Conservation (phyloP, 64 coral and sea anemone genomes). For the Orbicella faveolata region DNA sequence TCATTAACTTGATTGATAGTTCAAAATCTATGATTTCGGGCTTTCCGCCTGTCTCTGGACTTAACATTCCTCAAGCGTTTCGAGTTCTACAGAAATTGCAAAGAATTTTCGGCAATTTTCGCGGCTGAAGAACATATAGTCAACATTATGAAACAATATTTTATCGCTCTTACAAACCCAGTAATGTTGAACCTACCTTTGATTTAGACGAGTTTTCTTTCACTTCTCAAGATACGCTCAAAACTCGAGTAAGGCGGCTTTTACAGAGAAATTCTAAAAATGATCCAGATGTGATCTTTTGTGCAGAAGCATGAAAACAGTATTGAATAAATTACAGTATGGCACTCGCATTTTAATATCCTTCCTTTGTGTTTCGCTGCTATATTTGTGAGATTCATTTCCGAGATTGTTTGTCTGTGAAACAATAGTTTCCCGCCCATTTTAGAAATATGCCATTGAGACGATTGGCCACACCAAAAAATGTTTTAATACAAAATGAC, state of each 20-base stretch:
- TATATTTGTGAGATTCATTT: neutral
- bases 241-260: neutral
- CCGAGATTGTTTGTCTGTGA: neutral
- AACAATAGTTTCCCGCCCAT: constrained; percentile 20
- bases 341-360: neutral
- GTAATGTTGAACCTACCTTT: neutral
- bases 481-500: neutral
- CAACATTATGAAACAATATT: neutral
- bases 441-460: neutral
- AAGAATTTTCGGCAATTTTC: neutral
- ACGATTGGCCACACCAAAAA: neutral
- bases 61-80: neutral
- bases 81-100: neutral
- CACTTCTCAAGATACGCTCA: neutral
- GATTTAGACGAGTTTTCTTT: neutral
- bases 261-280: neutral
- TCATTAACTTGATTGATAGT: too few species aligned
- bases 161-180: neutral
- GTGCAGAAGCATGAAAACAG: neutral
- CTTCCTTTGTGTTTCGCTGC: neutral
- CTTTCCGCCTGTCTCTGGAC: neutral
- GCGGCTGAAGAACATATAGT: neutral
- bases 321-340: constrained; percentile 23
- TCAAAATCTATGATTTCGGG: neutral
- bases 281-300: neutral